Conservation (phyloP, 2,888 invertebrate genomes). For the Macaria liturata region DNA sequence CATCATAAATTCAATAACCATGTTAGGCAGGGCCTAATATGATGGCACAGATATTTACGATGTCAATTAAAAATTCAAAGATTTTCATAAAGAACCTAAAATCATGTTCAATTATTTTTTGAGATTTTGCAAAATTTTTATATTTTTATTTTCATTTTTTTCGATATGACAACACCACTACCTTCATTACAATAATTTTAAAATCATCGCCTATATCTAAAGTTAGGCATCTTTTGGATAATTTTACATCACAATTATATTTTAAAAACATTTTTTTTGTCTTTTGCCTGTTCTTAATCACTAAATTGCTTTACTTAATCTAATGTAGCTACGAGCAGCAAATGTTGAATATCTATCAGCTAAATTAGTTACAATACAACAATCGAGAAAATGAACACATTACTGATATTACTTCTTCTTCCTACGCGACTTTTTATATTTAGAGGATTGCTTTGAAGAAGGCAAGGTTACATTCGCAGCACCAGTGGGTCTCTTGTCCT, state of each 20-base stretch:
- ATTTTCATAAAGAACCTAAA: conserved; percentile 35
- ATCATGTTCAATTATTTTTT: conserved; percentile 55
- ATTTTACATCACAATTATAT: conserved; percentile 33
- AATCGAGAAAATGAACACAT: conserved; percentile 61
- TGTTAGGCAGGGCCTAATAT: conserved; percentile 36
- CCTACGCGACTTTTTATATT: conserved; percentile 83
- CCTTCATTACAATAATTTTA: conserved; percentile 42
- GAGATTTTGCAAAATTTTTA: conserved; percentile 67
- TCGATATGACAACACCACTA: conserved; percentile 58
- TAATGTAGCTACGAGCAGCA: conserved; percentile 62
- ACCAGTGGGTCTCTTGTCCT: conserved; percentile 67
- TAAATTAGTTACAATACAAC: conserved; percentile 45
- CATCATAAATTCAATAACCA: conserved; percentile 24
- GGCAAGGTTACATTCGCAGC: conserved; percentile 62
- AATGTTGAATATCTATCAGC: conserved; percentile 45
- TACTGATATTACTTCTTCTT: conserved; percentile 82
- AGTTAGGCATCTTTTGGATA: conserved; percentile 26
- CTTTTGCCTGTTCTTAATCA: conserved; percentile 64
- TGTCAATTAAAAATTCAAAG: conserved; percentile 20
- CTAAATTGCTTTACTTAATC: conserved; percentile 61
- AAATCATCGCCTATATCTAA: conserved; percentile 37
- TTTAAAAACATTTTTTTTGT: conserved; percentile 53
- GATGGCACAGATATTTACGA: conserved; percentile 28
- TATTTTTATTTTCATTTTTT: conserved; percentile 67
- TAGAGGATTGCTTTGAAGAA: conserved; percentile 68